Conservation (phyloP, 1,140 invertebrate species). For the Eubasilissa regina region DNA sequence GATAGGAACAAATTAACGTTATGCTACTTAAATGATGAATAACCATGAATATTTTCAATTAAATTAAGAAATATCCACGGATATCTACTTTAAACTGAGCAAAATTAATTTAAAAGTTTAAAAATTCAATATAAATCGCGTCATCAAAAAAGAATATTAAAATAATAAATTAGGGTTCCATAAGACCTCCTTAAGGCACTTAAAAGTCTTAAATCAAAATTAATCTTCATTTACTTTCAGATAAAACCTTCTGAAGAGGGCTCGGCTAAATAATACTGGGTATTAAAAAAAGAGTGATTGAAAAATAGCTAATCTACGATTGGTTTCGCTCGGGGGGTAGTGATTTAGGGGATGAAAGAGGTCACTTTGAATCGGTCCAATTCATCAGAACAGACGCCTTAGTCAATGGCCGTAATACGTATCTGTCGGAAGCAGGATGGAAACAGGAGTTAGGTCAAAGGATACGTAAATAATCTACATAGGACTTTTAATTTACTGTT, state of each 20-base stretch:
- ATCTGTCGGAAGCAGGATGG: background rate
- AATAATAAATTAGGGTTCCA: no score
- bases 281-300: slow-evolving; percentile 13
- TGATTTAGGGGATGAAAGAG: background rate
- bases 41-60: no score
- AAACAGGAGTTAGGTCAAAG: background rate
- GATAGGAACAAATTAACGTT: no score
- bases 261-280: background rate
- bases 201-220: background rate
- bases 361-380: background rate
- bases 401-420: background rate
- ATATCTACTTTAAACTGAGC: no score
- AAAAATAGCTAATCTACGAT: slow-evolving; percentile 23
- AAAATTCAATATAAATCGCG: no score
- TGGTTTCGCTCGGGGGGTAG: background rate
- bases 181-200: no score
- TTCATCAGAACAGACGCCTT: background rate
- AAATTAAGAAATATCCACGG: no score
- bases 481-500: no score
- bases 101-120: no score
- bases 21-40: no score
- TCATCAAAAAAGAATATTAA: no score
- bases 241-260: slow-evolving; percentile 1
- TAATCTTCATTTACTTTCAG: slow-evolving; percentile 12
- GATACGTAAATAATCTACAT: no score